Evolutionary conservation across 2,888 invertebrate species (phyloP).

Genomic region (Ichneumon xanthorius): DNA sequence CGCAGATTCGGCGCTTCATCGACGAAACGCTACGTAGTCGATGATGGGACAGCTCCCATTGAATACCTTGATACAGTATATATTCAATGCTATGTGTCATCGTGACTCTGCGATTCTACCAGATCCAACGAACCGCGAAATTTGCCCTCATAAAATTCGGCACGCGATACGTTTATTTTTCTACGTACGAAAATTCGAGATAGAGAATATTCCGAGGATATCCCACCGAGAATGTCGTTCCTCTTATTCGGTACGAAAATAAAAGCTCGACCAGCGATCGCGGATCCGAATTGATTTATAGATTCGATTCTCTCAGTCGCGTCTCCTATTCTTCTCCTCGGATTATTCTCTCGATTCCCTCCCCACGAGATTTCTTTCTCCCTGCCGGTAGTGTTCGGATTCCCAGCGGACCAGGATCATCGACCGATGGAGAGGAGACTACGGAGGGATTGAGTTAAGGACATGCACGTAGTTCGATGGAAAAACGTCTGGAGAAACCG

Average conservation of each 20-base stretch:
- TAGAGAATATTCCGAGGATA: background rate
- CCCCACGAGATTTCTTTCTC: background rate
- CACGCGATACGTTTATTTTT: slow-evolving; percentile 1
- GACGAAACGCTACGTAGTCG: background rate
- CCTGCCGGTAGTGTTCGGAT: background rate
- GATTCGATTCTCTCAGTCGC: slow-evolving; percentile 16
- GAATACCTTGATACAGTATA: slow-evolving; percentile 21
- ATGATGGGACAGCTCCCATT: background rate
- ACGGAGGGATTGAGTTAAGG: background rate
- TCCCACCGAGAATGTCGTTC: background rate
- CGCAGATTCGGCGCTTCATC: background rate
- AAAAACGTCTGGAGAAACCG: background rate
- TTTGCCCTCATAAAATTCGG: slow-evolving; percentile 16
- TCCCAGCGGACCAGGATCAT: background rate
- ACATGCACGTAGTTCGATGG: background rate
- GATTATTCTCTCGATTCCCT: background rate
- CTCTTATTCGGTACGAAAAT: slow-evolving; percentile 3
- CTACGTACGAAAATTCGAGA: background rate
- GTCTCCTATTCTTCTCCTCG: background rate
- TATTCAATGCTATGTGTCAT: slow-evolving; percentile 30
- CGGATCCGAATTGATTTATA: slow-evolving; percentile 25
- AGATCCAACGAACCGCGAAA: slow-evolving; percentile 8
- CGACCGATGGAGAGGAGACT: slow-evolving; percentile 2
- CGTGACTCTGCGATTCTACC: background rate
- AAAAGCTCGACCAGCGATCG: slow-evolving; percentile 5